These are phyloP conservation scores for Monochamus saltuarius DNA, from an alignment of 1,140 invertebrate species.

Conservation along the genomic window DNA sequence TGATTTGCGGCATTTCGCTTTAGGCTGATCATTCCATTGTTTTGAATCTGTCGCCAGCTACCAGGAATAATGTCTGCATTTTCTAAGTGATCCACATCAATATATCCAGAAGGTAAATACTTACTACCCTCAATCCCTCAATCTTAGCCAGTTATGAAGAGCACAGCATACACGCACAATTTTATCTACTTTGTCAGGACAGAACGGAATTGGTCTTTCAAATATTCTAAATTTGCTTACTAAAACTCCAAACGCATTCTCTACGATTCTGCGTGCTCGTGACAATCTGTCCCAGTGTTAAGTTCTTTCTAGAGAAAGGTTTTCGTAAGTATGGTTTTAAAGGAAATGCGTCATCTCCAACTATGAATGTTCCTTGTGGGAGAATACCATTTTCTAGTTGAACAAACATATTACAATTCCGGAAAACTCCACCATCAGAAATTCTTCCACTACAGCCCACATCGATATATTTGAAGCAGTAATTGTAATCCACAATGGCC, in stretches of 20 bases:
- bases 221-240: constrained; percentile 19
- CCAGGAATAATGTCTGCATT: constrained; percentile 10
- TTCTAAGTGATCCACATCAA: constrained; percentile 12
- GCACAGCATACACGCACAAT: constrained; percentile 18
- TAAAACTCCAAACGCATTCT: constrained; percentile 24
- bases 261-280: constrained; percentile 19
- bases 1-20: constrained; percentile 16
- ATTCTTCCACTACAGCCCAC: constrained; percentile 31
- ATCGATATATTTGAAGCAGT: constrained; percentile 43
- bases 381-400: neutral
- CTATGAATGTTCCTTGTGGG: neutral
- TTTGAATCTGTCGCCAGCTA: constrained; percentile 14
- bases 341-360: constrained; percentile 6
- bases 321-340: no score
- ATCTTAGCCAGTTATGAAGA: constrained; percentile 19
- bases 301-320: no score
- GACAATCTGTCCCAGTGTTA: constrained; percentile 8
- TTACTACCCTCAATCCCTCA: constrained; percentile 7
- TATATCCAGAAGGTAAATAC: constrained; percentile 6
- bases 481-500: constrained; percentile 46
- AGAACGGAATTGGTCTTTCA: constrained; percentile 19
- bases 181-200: constrained; percentile 18
- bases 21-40: constrained; percentile 11
- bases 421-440: neutral
- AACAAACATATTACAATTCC: neutral